Percentiles rank a stretch among this genome's conserved stretches.
Conservation (phyloP, 2,113 vertebrate species). For the Chelonoidis abingdonii region DNA sequence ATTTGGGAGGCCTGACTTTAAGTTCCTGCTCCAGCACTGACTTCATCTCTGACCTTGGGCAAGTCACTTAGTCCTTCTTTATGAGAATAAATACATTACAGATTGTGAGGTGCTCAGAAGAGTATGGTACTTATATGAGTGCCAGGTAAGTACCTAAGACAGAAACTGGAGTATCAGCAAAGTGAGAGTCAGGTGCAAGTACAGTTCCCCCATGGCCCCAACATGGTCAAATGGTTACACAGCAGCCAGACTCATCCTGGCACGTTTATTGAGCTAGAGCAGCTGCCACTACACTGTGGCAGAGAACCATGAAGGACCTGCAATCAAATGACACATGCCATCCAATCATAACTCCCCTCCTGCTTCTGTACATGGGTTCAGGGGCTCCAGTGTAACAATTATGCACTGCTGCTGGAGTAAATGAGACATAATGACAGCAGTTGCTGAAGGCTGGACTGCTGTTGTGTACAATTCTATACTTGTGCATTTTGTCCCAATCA, state of each 20-base stretch:
- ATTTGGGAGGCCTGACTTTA: neutral
- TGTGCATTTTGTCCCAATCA: neutral
- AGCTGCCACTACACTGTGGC: neutral
- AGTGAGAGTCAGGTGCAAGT: neutral
- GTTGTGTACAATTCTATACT: neutral
- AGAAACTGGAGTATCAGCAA: neutral
- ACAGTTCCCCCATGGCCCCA: neutral
- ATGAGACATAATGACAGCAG: neutral
- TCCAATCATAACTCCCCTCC: neutral
- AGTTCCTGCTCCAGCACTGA: neutral
- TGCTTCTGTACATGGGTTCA: neutral
- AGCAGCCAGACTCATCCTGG: neutral
- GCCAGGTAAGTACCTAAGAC: too few species aligned
- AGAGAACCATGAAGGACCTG: neutral
- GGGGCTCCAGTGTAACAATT: neutral
- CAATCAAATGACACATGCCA: conserved; percentile 23
- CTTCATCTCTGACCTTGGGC: neutral
- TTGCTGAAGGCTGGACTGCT: neutral
- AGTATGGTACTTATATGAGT: neutral
- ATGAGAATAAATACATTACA: neutral
- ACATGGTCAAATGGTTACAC: neutral
- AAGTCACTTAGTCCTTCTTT: neutral
- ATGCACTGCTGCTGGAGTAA: neutral
- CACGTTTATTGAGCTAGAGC: neutral
- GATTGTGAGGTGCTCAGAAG: neutral